Evolutionary conservation across 2,888 invertebrate genomes (phyloP), one percentile per base, ranked within the genome.

Genomic region (Pimpla rufipes): DNA sequence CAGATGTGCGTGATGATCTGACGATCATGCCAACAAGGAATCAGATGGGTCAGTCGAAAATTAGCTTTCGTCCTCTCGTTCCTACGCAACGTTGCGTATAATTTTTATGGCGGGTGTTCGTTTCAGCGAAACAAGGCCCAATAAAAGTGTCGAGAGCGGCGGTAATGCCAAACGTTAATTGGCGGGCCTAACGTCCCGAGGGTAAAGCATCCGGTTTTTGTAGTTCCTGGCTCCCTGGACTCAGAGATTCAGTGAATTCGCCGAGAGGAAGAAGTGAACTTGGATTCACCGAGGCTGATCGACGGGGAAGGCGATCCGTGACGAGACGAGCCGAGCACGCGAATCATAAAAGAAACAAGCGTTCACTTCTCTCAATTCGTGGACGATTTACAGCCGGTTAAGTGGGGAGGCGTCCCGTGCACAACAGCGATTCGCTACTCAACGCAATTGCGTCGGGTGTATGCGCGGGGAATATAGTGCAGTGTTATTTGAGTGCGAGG

Each of bases 361-460:
- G 10, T 67, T 23, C n/a, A 4, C 47, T 52, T 57, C n/a, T 40
- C 37, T n/a, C 21, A 35, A 52, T 68, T 59, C 70, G 74, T 47
- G 70, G 52, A 52, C 47, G 77, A 79, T 85, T 85, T 84, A 81
- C 70, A 83, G 62, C 71, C 70, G 64, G 70, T 76, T 66, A 78
- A 75, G 59, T 67, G 59, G 67, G 23, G 68, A 74, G 29, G 45
- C 59, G 70, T 76, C 42, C 18, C 70, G 40, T 16, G 68, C 29
- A 45, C 47, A n/a, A 29, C 66, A 73, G 37, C 64, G 18, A 76
- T 76, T 68, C 29, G 29, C 74, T 76, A 85, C 84, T 86, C 80
- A 82, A 82, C 78, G 80, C 83, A 78, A 86, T 86, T 85, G 85
- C 83, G 70, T 76, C 85, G 78, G 64, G 52, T 81, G 71, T 75